Evolutionary conservation across 2,113 vertebrate genomes (phyloP).

Genomic region (Pomatorhinus ruficollis): DNA sequence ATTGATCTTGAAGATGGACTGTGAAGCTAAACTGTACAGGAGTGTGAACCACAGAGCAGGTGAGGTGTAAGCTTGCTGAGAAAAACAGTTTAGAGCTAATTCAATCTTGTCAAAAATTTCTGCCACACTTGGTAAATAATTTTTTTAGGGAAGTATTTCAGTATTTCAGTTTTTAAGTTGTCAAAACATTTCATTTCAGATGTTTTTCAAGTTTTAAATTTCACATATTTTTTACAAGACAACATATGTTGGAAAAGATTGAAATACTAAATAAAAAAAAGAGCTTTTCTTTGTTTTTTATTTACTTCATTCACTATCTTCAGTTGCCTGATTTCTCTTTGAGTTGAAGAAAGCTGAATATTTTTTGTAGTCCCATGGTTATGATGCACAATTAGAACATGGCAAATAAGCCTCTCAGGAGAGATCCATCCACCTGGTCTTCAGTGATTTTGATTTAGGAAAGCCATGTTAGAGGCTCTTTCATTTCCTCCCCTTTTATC

Average conservation of each 20-base stretch:
- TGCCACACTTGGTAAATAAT: neutral
- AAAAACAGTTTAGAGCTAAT: neutral
- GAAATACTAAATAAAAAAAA: neutral
- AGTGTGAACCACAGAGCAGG: neutral
- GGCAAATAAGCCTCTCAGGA: neutral
- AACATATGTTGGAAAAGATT: neutral
- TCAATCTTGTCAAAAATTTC: neutral
- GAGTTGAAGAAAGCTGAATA: neutral
- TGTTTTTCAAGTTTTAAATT: neutral
- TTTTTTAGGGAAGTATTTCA: neutral
- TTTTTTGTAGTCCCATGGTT: neutral
- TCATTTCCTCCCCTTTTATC: neutral
- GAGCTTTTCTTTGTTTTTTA: neutral
- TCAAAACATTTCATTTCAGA: constrained; percentile 11
- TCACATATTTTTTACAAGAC: neutral
- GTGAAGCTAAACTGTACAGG: neutral
- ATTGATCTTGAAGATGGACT: neutral
- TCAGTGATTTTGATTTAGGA: neutral
- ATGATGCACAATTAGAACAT: neutral
- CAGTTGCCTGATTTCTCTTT: neutral
- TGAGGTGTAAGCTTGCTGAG: neutral
- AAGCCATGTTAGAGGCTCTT: neutral
- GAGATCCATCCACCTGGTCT: neutral
- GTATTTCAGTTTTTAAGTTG: neutral
- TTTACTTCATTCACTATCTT: neutral